These are phyloP conservation scores for Diceros bicornis DNA, from an alignment of 2,797 vertebrate species.

Conservation along the genomic window DNA sequence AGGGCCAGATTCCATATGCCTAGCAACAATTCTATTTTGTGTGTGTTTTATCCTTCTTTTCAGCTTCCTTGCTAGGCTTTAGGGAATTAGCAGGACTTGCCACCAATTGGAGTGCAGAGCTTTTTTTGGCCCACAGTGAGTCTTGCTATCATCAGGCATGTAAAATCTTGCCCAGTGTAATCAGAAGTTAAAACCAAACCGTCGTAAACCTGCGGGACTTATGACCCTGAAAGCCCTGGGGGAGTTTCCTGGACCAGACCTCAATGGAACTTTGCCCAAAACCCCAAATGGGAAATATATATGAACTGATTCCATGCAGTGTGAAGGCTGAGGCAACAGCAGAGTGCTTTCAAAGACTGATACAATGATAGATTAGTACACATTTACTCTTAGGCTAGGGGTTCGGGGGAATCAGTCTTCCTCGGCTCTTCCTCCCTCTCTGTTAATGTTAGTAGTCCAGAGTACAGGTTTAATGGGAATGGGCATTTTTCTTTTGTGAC, in stretches of 20 bases:
- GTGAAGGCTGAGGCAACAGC: slow-evolving; percentile 72
- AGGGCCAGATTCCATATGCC: slow-evolving; percentile 79
- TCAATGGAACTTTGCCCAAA: slow-evolving; percentile 79
- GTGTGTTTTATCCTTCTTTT: slow-evolving; percentile 84
- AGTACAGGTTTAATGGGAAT: slow-evolving; percentile 61
- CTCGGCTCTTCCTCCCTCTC: slow-evolving; percentile 16
- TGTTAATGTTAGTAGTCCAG: slow-evolving; percentile 42
- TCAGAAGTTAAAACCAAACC: slow-evolving; percentile 84
- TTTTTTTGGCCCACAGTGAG: slow-evolving; percentile 73
- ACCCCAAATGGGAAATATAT: slow-evolving; percentile 72
- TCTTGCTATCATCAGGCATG: slow-evolving; percentile 84
- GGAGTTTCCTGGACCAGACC: slow-evolving; percentile 77
- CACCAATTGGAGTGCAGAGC: slow-evolving; percentile 82
- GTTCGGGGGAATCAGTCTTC: slow-evolving; percentile 72
- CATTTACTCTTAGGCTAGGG: slow-evolving; percentile 73
- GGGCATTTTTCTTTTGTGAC: slow-evolving; percentile 69
- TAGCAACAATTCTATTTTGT: slow-evolving; percentile 86
- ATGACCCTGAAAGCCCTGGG: slow-evolving; percentile 51
- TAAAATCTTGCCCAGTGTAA: slow-evolving; percentile 83
- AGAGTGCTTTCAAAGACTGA: slow-evolving; percentile 74
- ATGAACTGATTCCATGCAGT: slow-evolving; percentile 76
- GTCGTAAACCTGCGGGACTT: slow-evolving; percentile 82
- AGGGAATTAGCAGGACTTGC: slow-evolving; percentile 85
- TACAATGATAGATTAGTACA: slow-evolving; percentile 79
- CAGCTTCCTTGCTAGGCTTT: slow-evolving; percentile 86